Conservation (phyloP, 2,888 invertebrate species). For the Schizaphis graminum region DNA sequence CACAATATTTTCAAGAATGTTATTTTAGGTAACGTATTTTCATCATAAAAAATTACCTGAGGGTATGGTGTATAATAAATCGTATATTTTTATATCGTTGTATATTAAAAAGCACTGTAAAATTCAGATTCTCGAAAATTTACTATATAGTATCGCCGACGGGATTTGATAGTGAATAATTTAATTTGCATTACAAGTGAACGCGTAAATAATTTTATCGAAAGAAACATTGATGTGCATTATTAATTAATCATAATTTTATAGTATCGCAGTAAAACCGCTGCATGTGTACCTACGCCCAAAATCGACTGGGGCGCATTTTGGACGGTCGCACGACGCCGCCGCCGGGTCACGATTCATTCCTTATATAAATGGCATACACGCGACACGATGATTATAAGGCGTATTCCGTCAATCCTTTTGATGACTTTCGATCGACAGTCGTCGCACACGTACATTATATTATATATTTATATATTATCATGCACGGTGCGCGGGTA, state of each 20-base stretch:
- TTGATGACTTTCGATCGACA: slow-evolving; percentile 15
- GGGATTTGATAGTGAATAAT: neutral
- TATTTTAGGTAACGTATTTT: too few relatives aligned
- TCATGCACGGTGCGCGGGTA: neutral
- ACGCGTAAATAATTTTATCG: neutral
- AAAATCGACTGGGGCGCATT: neutral
- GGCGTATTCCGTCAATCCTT: neutral
- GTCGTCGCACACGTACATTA: neutral
- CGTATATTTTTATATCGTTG: too few relatives aligned
- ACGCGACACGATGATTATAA: slow-evolving; percentile 8
- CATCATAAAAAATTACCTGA: too few relatives aligned
- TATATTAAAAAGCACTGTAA: too few relatives aligned
- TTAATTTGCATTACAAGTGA: neutral
- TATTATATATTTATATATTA: slow-evolving; percentile 3
- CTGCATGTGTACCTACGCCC: neutral
- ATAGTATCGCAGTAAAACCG: neutral
- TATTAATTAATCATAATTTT: neutral
- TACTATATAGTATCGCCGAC: too few relatives aligned
- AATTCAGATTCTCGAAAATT: too few relatives aligned
- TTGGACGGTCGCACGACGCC: neutral
- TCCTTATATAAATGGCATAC: neutral
- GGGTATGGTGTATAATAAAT: too few relatives aligned
- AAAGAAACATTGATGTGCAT: neutral
- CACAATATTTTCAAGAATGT: too few relatives aligned
- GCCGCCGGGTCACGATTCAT: neutral